A percentile compares a stretch with the other conserved stretches of the same genome.
Conservation (phyloP, 2,113 vertebrate genomes). For the Peromyscus leucopus region DNA sequence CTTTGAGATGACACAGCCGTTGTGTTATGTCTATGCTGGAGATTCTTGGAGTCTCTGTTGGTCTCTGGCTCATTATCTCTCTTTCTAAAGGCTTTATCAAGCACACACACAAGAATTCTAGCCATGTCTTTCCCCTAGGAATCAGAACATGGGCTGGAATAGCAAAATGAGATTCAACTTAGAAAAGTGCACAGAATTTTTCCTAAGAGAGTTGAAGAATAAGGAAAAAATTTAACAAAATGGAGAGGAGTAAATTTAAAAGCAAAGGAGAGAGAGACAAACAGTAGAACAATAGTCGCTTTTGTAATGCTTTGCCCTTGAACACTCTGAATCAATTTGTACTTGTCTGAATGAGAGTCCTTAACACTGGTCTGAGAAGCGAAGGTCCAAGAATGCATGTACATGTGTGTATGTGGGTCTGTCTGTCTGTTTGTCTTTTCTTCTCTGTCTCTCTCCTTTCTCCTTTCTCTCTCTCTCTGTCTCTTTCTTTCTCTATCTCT, state of each 20-base stretch:
- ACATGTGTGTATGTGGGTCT: background rate
- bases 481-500: no score
- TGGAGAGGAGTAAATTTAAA: constrained; percentile 62
- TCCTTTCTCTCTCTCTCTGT: no score
- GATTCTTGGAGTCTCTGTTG: constrained; percentile 69
- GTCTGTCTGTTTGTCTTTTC: background rate
- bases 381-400: background rate
- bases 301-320: constrained; percentile 59
- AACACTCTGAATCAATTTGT: constrained; percentile 51
- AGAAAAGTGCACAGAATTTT: constrained; percentile 65
- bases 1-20: constrained; percentile 71
- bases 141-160: constrained; percentile 61
- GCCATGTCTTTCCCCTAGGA: constrained; percentile 67
- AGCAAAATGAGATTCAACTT: constrained; percentile 73
- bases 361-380: background rate
- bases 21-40: constrained; percentile 66
- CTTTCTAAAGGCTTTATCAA: constrained; percentile 79
- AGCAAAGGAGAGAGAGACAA: background rate
- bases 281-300: constrained; percentile 30
- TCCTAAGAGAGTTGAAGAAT: constrained; percentile 61
- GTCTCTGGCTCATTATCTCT: constrained; percentile 79
- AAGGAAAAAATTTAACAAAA: constrained; percentile 4
- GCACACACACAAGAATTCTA: constrained; percentile 74
- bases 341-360: constrained; percentile 57
- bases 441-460: no score